Evolutionary conservation across 92 coral and sea anemone genomes (phyloP), one percentile per base, ranked within the genome.

Genomic region (Epizoanthus ramosus): DNA sequence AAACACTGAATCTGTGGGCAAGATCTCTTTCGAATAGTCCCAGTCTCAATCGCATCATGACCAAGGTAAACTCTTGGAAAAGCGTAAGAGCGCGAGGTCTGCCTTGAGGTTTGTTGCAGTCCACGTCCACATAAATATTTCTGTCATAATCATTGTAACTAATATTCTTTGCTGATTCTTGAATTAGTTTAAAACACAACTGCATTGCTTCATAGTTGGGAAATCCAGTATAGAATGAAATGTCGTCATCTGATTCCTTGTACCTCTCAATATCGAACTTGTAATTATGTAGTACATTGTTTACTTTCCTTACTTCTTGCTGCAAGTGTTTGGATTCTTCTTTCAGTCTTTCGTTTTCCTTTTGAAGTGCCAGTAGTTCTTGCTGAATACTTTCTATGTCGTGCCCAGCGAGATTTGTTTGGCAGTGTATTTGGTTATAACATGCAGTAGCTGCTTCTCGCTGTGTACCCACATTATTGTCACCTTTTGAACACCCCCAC

Each of bases 221-320:
- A n/a, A n/a, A n/a, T n/a, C n/a, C n/a, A n/a, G n/a, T n/a, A n/a
- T n/a, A n/a, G n/a, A n/a, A n/a, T n/a, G n/a, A n/a, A n/a, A n/a
- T n/a, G n/a, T n/a, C n/a, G n/a, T n/a, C n/a, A n/a, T 81, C 50
- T 88, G 90, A 63, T 18, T 71, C 88, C 63, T 84, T 88, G 73
- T 79, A 84, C 45, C 84, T 76, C 5, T 64, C 70, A 24, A 84
- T 88, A 45, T 88, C 88, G 71, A 88, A 88, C 50, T 60, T 47
- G 33, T 22, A 23, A 8, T 83, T 73, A 7, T 24, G 57, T 10
- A 73, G 23, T 43, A 73, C 25, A 58, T 19, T 65, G 57, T 61
- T 83, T 7, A 57, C 28, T 84, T 43, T 14, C 25, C 23, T 56
- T 60, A 74, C 54, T 75, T 83, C 67, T 25, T 67, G 57, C 84